Base-by-base conservation (phyloP, 2,888 invertebrate genomes). In the Plagiodera versicolora region DNA sequence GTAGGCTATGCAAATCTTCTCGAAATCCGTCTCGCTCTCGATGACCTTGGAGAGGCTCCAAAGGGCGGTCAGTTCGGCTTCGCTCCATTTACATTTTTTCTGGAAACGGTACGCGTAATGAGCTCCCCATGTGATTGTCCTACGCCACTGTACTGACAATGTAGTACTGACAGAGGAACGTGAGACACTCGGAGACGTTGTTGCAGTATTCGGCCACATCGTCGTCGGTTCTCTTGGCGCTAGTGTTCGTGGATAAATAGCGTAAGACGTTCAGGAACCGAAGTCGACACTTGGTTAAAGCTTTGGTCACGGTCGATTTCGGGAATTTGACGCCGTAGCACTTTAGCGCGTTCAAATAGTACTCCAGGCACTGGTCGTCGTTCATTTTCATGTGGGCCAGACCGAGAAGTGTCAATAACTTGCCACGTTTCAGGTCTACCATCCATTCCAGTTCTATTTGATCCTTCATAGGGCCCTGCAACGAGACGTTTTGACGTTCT, bases 41-140 rank as follows among this genome's bases (percentile, higher is more conserved):
- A 85, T 67, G 0, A 85, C 84, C 60, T 82, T 81, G 54, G 81
- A 82, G 46, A 87, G 72, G 18, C 84, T 80, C 84, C 86, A 85
- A 58, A 84, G 79, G 0, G 87, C 86, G 2, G 86, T 85, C 54
- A 87, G 71, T 50, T 80, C 80, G 0, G 86, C 85, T 51, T 83
- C 82, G 10, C 76, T 69, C 70, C 76, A 77, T 74, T 79, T 75
- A 3, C 74, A 68, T 64, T 75, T 77, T 0, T 66, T 63, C 77
- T 77, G 52, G 39, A 68, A 68, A 58, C 48, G 50, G 56, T 2
- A 56, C 46, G 35, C 51, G 30, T 8, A n/a, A 39, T 32, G 32
- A 32, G 10, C 10, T 32, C 10, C 9, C 10, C 10, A 8, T 8
- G 10, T 9, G 32, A 32, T 9, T 11, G 10, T 32, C 32, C 10